Evolutionary conservation across 2,113 vertebrate species (phyloP).

Genomic region (Petroica traversi): DNA sequence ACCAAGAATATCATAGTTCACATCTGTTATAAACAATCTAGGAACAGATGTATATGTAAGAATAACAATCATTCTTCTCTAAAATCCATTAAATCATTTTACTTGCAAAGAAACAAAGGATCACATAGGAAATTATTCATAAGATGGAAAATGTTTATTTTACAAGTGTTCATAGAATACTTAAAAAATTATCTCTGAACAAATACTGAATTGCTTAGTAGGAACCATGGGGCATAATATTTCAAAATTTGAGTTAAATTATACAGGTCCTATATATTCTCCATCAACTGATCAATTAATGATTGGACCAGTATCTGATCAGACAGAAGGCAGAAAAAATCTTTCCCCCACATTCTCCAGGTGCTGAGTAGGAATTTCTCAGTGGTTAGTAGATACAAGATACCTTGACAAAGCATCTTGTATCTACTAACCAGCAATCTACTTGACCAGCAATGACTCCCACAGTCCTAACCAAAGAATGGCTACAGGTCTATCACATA

Average conservation of each 20-base stretch:
- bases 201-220: background rate
- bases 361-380: background rate
- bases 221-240: background rate
- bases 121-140: background rate
- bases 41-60: background rate
- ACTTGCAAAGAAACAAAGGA: background rate
- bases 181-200: background rate
- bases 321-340: background rate
- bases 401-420: background rate
- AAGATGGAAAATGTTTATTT: background rate
- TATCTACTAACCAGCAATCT: too few relatives aligned
- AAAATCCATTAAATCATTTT: background rate
- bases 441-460: background rate
- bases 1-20: background rate
- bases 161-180: background rate
- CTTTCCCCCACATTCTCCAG: fast-evolving
- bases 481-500: background rate
- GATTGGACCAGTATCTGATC: background rate
- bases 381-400: background rate
- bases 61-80: background rate
- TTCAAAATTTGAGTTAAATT: background rate
- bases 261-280: background rate
- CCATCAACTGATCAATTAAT: background rate
- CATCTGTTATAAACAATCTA: background rate
- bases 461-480: background rate